Evolutionary conservation across 2,888 invertebrate species (phyloP).

Genomic region (Strigamia crassipes): DNA sequence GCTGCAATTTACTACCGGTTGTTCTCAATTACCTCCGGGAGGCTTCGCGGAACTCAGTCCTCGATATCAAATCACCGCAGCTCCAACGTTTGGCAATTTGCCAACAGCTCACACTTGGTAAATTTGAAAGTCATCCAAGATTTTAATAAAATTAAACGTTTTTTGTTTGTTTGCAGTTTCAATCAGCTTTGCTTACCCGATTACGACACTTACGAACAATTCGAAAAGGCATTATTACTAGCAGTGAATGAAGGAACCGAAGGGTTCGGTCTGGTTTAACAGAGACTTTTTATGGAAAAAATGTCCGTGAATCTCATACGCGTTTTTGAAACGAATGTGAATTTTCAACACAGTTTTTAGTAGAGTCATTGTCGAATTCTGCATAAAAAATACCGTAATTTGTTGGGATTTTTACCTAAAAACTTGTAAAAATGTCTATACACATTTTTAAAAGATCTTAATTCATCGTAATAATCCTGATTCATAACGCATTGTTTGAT

Average conservation of each 20-base stretch:
- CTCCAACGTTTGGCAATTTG: conserved; percentile 84
- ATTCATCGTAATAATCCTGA: not conserved
- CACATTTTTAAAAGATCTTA: not conserved
- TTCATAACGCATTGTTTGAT: not conserved
- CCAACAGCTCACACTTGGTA: conserved; percentile 94
- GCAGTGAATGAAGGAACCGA: conserved; percentile 95
- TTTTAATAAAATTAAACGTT: not conserved
- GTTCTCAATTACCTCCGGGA: conserved; percentile 86
- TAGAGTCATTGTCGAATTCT: not conserved
- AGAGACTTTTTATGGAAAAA: not conserved
- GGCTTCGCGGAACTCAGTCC: conserved; percentile 90
- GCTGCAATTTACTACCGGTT: conserved; percentile 90
- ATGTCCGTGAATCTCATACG: conserved; percentile 6
- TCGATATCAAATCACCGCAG: conserved; percentile 87
- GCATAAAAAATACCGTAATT: not conserved
- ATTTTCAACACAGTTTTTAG: not conserved
- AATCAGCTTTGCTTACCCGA: conserved; percentile 95
- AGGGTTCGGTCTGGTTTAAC: conserved; percentile 76
- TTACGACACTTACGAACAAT: conserved; percentile 91
- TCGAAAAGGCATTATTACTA: conserved; percentile 84
- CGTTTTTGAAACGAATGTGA: not conserved
- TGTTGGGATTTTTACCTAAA: conserved; percentile 21
- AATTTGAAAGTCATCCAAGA: conserved; percentile 52
- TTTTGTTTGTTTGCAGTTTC: conserved; percentile 68
- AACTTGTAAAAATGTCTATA: conserved; percentile 36